Evolutionary conservation across 2,113 vertebrate species (phyloP), one percentile per base, ranked within the genome.

Genomic region (Nycticebus coucang): DNA sequence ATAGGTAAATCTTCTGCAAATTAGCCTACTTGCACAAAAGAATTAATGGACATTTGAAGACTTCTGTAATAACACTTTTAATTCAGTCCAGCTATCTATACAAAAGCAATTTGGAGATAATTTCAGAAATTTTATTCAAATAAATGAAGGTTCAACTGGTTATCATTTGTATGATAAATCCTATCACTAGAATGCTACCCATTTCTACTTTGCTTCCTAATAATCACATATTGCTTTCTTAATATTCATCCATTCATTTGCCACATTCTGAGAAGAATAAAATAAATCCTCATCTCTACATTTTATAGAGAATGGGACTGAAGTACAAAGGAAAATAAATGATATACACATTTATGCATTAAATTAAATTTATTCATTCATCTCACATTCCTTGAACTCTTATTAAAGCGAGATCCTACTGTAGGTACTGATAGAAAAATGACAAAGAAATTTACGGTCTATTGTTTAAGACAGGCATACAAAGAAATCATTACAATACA

Each of bases 101-200:
- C 77, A 41, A 90, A 96, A 96, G 91, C 68, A 96, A 97, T 96
- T 96, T 90, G 62, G 24, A 96, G 88, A 94, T 88, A 94, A 82
- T 92, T 97, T 96, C 60, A 89, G 80, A 96, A 96, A 95, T 78
- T 72, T 89, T 84, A 74, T 93, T 95, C 59, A 91, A 93, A 92
- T 88, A 94, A 96, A 69, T 90, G 90, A 89, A 95, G 35, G 62
- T 83, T 89, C 62, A 88, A 35, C 62, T 93, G 37, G 55, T 92
- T 94, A 88, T 96, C 66, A 91, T 78, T 92, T 89, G 35, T 60
- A 30, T 84, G 87, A 93, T 87, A 96, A 95, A 92, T 33, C 33
- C 62, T 13, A 94, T 91, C 80, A 95, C 30, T 77, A 94, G 66
- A 91, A 93, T 89, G 74, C 57, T 55, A 80, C 13, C 14, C 17